Base-by-base conservation (phyloP, 2,888 invertebrate species). In the Hypomecis punctinalis region DNA sequence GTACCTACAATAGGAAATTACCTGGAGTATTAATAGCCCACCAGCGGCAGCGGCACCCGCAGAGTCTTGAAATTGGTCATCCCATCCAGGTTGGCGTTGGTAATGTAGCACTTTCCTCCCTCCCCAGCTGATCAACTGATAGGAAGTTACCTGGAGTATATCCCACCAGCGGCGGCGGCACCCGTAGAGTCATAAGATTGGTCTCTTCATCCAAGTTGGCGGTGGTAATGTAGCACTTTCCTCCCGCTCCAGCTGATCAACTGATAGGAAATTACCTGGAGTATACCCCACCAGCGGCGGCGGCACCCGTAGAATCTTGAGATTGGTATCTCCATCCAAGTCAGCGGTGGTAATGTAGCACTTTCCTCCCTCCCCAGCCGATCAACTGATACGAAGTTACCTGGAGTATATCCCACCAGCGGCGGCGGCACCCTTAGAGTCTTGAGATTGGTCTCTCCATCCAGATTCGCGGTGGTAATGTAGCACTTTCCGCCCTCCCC, bases 401-500 rank as follows among this genome's bases (percentile, higher is more conserved):
- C 93, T 75, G 91, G 81, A 0, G 91, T 86, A 61, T 84, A 92
- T 10, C 89, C 90, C 0, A 90, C 77, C 4, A 93, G 78, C 0
- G 93, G 86, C 3, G 88, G 85, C 0, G 90, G 90, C 0, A 93
- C 93, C 64, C 93, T 80, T 63, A 93, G 67, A 63, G 95, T 95
- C 91, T 96, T 97, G 52, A 96, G 88, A 79, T 96, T 97, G 1
- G 96, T 96, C 86, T 97, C 97, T 0, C 97, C 97, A 77, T 97
- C 97, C 51, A 97, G 91, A 86, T 97, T 97, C n/a, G 97, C 96
- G 0, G 97, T 97, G 39, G 96, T 97, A 51, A 97, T 94, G 83
- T 94, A 96, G 79, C 97, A 97, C 74, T 95, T 94, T 0, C 96
- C 96, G 63, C 94, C 94, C 1, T 93, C 90, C 66, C 96, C 95